These are phyloP conservation scores for Chaetodon trifascialis DNA, from an alignment of 2,113 vertebrate species.

Conservation along the genomic window DNA sequence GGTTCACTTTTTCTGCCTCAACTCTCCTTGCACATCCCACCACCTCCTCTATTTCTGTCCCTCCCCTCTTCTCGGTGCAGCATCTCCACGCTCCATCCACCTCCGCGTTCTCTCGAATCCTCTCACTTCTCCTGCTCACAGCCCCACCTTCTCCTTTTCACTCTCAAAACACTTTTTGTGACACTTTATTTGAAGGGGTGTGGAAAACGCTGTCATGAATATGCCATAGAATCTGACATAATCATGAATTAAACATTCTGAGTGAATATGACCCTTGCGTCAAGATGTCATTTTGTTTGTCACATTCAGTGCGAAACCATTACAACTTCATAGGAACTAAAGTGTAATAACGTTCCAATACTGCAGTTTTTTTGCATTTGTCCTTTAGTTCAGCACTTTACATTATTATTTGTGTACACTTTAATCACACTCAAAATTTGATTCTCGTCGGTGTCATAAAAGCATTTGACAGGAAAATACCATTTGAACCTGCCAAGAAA, in stretches of 20 bases:
- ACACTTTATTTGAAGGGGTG: slow-evolving; percentile 25
- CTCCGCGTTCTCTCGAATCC: slow-evolving; percentile 18
- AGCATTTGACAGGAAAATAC: background rate
- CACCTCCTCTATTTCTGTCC: slow-evolving; percentile 49
- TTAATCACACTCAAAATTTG: background rate
- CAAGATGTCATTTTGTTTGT: background rate
- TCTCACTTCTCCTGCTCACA: slow-evolving; percentile 22
- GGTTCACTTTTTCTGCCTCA: slow-evolving; percentile 34
- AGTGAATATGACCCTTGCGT: background rate
- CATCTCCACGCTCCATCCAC: slow-evolving; percentile 9
- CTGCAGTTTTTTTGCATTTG: background rate
- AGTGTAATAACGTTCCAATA: background rate
- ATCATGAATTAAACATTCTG: slow-evolving; percentile 1
- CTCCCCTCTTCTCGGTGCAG: background rate
- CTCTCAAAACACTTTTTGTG: slow-evolving; percentile 21
- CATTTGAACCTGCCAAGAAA: background rate
- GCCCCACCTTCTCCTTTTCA: slow-evolving; percentile 10
- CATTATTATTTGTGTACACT: background rate
- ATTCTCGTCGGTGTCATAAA: background rate
- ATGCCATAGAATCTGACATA: background rate
- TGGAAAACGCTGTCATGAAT: background rate
- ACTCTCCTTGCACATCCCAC: slow-evolving; percentile 35
- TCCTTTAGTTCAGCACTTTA: background rate
- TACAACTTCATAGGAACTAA: background rate
- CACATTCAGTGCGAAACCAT: background rate